Evolutionary conservation across 2,888 invertebrate species (phyloP).

Genomic region (Deilephila porcellus): DNA sequence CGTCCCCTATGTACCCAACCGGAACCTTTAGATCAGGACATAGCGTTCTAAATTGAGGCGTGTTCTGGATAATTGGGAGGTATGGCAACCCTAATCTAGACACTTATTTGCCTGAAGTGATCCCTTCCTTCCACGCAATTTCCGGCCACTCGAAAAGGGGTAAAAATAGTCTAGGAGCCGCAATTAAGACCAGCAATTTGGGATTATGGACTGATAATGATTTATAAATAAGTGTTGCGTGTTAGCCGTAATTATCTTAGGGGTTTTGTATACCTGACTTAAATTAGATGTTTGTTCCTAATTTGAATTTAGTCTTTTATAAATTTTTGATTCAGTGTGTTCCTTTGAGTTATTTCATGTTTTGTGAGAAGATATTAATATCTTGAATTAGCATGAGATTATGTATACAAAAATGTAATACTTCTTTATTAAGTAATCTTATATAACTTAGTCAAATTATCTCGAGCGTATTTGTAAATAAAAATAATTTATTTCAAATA

Average conservation of each 20-base stretch:
- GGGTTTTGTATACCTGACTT: background rate
- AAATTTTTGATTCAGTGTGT: background rate
- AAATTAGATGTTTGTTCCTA: background rate
- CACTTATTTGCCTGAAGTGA: constrained; percentile 69
- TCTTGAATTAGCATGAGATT: too few relatives aligned
- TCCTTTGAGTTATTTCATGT: too few relatives aligned
- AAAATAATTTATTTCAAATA: too few relatives aligned
- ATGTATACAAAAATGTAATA: too few relatives aligned
- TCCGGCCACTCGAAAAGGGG: constrained; percentile 68
- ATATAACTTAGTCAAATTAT: too few relatives aligned
- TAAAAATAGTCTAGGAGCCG: constrained; percentile 57
- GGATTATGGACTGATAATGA: constrained; percentile 51
- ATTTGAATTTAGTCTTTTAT: background rate
- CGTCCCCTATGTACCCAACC: background rate
- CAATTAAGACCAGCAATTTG: constrained; percentile 72
- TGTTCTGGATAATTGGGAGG: background rate
- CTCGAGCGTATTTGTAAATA: too few relatives aligned
- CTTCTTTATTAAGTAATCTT: too few relatives aligned
- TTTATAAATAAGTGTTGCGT: constrained; percentile 42
- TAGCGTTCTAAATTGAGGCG: background rate
- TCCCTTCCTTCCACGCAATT: constrained; percentile 76
- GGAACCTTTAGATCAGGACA: background rate
- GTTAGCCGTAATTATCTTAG: constrained; percentile 31
- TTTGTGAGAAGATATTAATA: too few relatives aligned
- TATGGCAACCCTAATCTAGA: constrained; percentile 62